phyloP scores from a whole-genome alignment of 2,113 vertebrate species.

The Gymnorhina tibicen region DNA sequence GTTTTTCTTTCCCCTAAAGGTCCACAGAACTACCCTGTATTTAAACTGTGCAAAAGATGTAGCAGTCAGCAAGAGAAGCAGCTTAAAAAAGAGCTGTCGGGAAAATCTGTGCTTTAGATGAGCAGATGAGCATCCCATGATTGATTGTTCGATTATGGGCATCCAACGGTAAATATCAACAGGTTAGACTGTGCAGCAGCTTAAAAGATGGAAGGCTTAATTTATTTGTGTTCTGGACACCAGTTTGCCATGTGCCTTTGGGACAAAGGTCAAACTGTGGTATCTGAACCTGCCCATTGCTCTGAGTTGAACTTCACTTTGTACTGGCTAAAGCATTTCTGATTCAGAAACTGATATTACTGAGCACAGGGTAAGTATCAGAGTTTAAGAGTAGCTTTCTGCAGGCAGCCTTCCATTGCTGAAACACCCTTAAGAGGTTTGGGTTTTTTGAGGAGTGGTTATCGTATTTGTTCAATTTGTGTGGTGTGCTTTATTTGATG shows the following conservation, averaged over 20 bases:
- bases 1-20: not conserved
- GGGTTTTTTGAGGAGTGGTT: not conserved
- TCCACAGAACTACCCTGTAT: not conserved
- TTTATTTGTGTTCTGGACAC: not conserved
- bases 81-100: not conserved
- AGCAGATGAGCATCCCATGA: not conserved
- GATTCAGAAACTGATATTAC: not conserved
- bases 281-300: not conserved
- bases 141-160: not conserved
- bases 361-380: not conserved
- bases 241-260: not conserved
- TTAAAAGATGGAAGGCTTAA: not conserved
- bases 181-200: not conserved
- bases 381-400: not conserved
- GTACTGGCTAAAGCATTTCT: not conserved
- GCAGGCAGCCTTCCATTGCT: not conserved
- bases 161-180: not conserved
- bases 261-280: not conserved
- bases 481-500: not conserved
- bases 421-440: not conserved
- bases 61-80: not conserved
- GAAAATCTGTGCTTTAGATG: not conserved
- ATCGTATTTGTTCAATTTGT: not conserved
- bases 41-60: not conserved
- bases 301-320: not conserved